These are phyloP conservation scores for Chelonus formosanus DNA, from an alignment of 2,888 invertebrate species.

Conservation along the genomic window DNA sequence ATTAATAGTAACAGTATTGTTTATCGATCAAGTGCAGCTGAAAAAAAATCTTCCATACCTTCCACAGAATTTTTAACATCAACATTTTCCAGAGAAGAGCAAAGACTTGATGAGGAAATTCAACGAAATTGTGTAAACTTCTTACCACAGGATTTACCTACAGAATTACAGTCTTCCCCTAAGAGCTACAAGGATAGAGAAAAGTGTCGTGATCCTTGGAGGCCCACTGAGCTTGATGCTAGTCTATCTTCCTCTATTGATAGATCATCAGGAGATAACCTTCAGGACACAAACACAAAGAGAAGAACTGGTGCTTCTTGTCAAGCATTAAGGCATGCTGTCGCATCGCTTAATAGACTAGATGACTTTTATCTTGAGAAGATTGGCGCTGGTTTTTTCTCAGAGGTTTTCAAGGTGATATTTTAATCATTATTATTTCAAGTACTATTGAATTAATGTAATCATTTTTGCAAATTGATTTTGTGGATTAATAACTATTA, in stretches of 20 bases:
- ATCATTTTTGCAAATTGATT: no score
- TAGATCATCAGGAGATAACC: slow-evolving; percentile 41
- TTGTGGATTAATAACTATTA: no score
- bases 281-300: slow-evolving; percentile 46
- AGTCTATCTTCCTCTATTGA: slow-evolving; percentile 35
- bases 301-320: slow-evolving; percentile 79
- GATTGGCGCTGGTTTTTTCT: slow-evolving; percentile 96
- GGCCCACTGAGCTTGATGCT: slow-evolving; percentile 60
- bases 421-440: no score
- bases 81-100: slow-evolving; percentile 41
- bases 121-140: slow-evolving; percentile 50
- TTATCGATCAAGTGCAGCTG: slow-evolving; percentile 14
- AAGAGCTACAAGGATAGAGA: slow-evolving; percentile 60
- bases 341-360: slow-evolving; percentile 88
- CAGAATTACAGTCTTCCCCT: slow-evolving; percentile 58
- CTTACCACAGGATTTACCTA: slow-evolving; percentile 52
- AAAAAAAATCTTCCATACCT: neutral
- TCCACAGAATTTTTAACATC: slow-evolving; percentile 43
- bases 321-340: slow-evolving; percentile 89
- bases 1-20: neutral
- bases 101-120: slow-evolving; percentile 42
- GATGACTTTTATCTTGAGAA: slow-evolving; percentile 94
- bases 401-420: slow-evolving; percentile 95
- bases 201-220: slow-evolving; percentile 60
- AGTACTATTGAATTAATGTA: no score